phyloP scores from a whole-genome alignment of 2,888 invertebrate genomes.

The Asteroscopus sphinx region DNA sequence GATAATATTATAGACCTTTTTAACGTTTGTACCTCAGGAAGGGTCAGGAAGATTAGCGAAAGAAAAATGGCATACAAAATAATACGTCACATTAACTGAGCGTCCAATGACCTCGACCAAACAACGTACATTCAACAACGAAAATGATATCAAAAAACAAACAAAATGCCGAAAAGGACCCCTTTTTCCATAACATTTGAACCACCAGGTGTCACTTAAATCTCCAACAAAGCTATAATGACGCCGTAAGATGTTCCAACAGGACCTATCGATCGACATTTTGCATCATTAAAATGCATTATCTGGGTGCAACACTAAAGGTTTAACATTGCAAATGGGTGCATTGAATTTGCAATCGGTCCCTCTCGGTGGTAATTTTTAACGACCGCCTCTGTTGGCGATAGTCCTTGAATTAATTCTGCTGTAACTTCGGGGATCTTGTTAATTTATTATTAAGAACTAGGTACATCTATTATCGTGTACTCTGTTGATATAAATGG shows the following conservation, averaged over 20 bases:
- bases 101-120: background rate
- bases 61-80: background rate
- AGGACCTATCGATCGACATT: conserved; percentile 81
- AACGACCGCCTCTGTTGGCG: conserved; percentile 81
- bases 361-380: conserved; percentile 85
- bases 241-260: conserved; percentile 66
- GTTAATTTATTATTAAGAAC: conserved; percentile 65
- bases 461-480: conserved; percentile 40
- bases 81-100: background rate
- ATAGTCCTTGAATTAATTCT: conserved; percentile 84
- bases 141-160: conserved; percentile 1
- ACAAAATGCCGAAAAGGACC: background rate
- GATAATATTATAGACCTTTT: background rate
- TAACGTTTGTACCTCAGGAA: background rate
- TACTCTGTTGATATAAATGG: conserved; percentile 33
- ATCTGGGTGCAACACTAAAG: conserved; percentile 81
- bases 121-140: background rate
- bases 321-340: conserved; percentile 87
- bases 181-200: conserved; percentile 61
- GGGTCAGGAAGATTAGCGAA: too few species aligned
- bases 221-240: conserved; percentile 72
- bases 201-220: conserved; percentile 76
- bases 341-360: conserved; percentile 82
- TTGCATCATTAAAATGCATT: conserved; percentile 90
- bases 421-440: conserved; percentile 64